A percentile compares a stretch with the other conserved stretches of the same genome.
Conservation (phyloP, 2,888 invertebrate genomes). For the Apodemia mormo region DNA sequence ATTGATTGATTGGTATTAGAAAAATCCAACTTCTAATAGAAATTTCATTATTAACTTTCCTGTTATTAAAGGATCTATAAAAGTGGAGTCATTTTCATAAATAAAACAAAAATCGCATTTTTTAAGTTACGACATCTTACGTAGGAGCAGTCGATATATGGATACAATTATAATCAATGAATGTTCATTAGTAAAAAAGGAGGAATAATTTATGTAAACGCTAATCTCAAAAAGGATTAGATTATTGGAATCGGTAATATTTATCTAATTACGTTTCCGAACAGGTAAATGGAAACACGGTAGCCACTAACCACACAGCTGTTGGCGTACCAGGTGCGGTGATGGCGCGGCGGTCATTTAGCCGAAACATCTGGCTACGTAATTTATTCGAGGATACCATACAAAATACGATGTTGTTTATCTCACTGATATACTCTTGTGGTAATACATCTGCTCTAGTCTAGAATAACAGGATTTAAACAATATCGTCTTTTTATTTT, state of each 20-base stretch:
- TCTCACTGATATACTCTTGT: not conserved
- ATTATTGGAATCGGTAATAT: not conserved
- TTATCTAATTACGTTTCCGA: conserved; percentile 1
- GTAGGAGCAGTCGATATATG: no score
- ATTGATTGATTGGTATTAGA: no score
- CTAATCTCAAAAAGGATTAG: not conserved
- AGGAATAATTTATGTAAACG: not conserved
- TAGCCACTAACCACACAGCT: not conserved
- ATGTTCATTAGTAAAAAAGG: no score
- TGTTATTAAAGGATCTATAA: no score
- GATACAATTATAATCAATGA: no score
- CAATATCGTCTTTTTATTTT: not conserved
- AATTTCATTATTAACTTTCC: no score
- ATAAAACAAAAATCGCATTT: no score
- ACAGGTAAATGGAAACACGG: not conserved
- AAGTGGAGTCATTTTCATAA: no score
- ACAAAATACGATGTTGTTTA: conserved; percentile 13
- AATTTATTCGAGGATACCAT: conserved; percentile 15
- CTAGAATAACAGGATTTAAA: not conserved
- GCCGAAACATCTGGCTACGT: conserved; percentile 5
- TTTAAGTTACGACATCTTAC: no score
- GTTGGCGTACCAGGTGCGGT: conserved; percentile 1
- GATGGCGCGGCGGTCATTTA: not conserved
- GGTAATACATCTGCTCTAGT: conserved; percentile 8
- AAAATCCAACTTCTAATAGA: no score